phyloP scores from a whole-genome alignment of 2,888 invertebrate species.

The Oxystoma pomonae region DNA sequence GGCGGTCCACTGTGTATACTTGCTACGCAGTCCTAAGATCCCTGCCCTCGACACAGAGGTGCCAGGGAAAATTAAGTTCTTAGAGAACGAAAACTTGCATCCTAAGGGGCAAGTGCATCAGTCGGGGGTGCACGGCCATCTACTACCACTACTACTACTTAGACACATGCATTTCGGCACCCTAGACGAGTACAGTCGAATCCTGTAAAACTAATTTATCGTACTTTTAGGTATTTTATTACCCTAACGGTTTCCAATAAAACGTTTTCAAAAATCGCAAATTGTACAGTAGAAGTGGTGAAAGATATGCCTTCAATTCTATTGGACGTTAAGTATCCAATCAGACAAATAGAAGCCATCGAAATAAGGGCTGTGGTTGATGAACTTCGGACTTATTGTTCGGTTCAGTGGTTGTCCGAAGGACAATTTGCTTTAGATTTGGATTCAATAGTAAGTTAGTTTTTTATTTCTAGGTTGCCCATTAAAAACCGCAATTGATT shows the following conservation, averaged over 20 bases:
- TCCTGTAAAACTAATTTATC: too few species aligned
- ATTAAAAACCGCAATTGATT: too few species aligned
- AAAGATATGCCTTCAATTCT: conserved; percentile 11
- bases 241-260: neutral
- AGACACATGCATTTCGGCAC: too few species aligned
- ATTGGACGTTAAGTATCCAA: conserved; percentile 5
- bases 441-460: conserved; percentile 14
- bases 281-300: conserved; percentile 1
- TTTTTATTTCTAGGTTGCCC: too few species aligned
- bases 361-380: conserved; percentile 8
- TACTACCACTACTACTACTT: too few species aligned
- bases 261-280: neutral
- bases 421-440: conserved; percentile 1
- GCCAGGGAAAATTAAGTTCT: neutral
- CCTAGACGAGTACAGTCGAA: too few species aligned
- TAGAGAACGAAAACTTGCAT: too few species aligned
- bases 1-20: too few species aligned
- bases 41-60: neutral
- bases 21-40: too few species aligned
- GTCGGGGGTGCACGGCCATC: too few species aligned
- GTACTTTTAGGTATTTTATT: neutral
- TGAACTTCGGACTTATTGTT: conserved; percentile 15
- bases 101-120: too few species aligned
- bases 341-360: conserved; percentile 8
- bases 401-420: conserved; percentile 9